phyloP scores from a whole-genome alignment of 2,888 invertebrate genomes.

The Chloroclysta siterata region DNA sequence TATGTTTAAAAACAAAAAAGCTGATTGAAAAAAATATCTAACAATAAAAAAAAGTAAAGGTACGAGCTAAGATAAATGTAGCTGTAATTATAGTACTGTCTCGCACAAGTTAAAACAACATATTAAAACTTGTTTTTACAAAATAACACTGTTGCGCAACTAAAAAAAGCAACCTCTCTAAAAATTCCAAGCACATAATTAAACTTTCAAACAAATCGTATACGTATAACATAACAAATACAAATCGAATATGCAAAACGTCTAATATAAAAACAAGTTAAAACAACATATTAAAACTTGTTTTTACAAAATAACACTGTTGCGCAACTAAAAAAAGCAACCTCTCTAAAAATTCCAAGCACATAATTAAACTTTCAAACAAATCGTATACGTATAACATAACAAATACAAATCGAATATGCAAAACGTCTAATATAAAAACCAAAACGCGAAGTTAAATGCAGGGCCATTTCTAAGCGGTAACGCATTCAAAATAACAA shows the following conservation, averaged over 20 bases:
- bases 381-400: conserved; percentile 1
- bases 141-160: conserved; percentile 14
- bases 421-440: neutral
- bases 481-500: conserved; percentile 9
- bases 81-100: conserved; percentile 19
- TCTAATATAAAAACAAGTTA: too few species aligned
- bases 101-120: conserved; percentile 7
- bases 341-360: conserved; percentile 22
- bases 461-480: neutral
- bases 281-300: conserved; percentile 11
- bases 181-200: conserved; percentile 20
- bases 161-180: conserved; percentile 18
- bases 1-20: neutral
- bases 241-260: neutral
- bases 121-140: conserved; percentile 20
- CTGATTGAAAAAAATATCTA: neutral
- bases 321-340: conserved; percentile 17
- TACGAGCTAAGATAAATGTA: neutral
- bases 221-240: neutral
- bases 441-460: neutral
- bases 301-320: conserved; percentile 15
- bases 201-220: conserved; percentile 6
- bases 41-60: neutral
- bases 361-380: conserved; percentile 13
- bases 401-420: neutral